These are phyloP conservation scores for Sebastes nivosus DNA, from an alignment of 2,797 vertebrate species.

Conservation along the genomic window DNA sequence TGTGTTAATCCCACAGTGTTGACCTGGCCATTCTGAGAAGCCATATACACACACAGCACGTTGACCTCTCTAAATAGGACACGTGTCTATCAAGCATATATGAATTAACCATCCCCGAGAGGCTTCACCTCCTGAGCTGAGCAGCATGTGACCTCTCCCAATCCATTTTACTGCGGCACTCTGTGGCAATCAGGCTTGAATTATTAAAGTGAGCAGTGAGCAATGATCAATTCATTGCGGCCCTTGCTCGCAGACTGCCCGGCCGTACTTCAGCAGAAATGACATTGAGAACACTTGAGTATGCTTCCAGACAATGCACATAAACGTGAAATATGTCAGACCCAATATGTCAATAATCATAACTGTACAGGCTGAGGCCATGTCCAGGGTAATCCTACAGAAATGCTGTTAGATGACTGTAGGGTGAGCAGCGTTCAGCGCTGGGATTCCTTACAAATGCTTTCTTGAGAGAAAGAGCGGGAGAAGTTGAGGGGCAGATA, in stretches of 20 bases:
- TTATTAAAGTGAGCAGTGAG: slow-evolving; percentile 86
- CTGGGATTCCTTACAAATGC: slow-evolving; percentile 38
- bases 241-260: slow-evolving; percentile 65
- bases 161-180: slow-evolving; percentile 86
- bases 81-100: slow-evolving; percentile 93
- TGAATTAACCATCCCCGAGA: slow-evolving; percentile 91
- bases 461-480: slow-evolving; percentile 22
- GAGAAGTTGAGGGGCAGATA: slow-evolving; percentile 31
- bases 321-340: slow-evolving; percentile 83
- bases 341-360: slow-evolving; percentile 83
- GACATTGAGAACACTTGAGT: slow-evolving; percentile 82
- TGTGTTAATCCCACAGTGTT: slow-evolving; percentile 69
- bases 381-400: slow-evolving; percentile 75
- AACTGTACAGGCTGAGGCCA: slow-evolving; percentile 78
- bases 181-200: slow-evolving; percentile 85
- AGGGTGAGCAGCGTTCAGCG: slow-evolving; percentile 40
- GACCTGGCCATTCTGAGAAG: slow-evolving; percentile 71
- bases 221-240: slow-evolving; percentile 85
- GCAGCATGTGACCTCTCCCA: slow-evolving; percentile 85
- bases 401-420: slow-evolving; percentile 67
- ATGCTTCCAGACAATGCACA: slow-evolving; percentile 82
- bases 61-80: slow-evolving; percentile 91
- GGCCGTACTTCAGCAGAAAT: slow-evolving; percentile 79
- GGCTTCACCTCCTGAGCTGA: slow-evolving; percentile 88
- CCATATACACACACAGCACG: slow-evolving; percentile 59